Conservation (phyloP, 2,797 vertebrate species). For the Myotis findleyi region DNA sequence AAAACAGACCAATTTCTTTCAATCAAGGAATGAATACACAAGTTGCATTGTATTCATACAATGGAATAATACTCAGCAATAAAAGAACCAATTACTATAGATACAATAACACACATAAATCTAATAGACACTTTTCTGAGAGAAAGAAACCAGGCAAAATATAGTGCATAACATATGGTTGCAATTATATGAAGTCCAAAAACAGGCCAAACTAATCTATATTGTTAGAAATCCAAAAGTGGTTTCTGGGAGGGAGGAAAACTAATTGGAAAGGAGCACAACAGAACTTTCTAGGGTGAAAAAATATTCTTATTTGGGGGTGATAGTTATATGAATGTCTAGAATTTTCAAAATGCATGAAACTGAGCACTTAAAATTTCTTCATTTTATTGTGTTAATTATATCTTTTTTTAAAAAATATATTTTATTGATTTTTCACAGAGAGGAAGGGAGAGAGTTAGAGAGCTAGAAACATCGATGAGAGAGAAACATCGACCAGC, state of each 20-base stretch:
- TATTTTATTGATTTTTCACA: no score
- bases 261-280: not conserved
- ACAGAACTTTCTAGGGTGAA: not conserved
- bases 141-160: not conserved
- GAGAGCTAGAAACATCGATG: no score
- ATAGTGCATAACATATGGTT: not conserved
- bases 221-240: conserved; percentile 10
- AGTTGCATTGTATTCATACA: conserved; percentile 21
- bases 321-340: not conserved
- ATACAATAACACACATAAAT: not conserved
- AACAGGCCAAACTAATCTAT: conserved; percentile 14
- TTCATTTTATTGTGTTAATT: not conserved
- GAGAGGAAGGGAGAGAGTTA: no score
- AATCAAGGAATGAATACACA: conserved; percentile 27
- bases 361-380: not conserved
- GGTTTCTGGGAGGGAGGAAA: not conserved
- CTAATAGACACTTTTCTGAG: not conserved
- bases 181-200: conserved; percentile 7
- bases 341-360: conserved; percentile 61
- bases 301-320: not conserved
- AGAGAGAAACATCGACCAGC: no score
- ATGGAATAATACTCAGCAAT: not conserved
- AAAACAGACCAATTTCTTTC: not conserved
- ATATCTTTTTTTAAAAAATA: no score
- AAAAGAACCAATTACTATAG: not conserved